phyloP scores from a whole-genome alignment of 2,797 vertebrate genomes.

The Botia almorhae region DNA sequence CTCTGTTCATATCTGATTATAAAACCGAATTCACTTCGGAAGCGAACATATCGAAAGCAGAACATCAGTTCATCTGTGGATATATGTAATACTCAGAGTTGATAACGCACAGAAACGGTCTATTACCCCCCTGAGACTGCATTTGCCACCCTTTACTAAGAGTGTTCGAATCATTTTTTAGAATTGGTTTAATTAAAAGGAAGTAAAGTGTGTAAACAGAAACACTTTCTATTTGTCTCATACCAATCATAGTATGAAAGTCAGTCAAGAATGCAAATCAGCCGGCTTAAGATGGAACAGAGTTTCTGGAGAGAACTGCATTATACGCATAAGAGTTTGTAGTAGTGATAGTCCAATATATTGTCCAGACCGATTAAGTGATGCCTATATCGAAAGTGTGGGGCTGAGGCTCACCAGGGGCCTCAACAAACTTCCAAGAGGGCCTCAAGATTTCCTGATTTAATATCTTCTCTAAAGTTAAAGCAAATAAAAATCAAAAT shows the following conservation, averaged over 20 bases:
- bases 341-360: too few relatives aligned
- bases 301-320: too few relatives aligned
- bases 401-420: too few relatives aligned
- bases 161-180: not conserved
- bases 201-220: not conserved
- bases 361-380: too few relatives aligned
- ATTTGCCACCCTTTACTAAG: not conserved
- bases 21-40: not conserved
- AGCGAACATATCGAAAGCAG: not conserved
- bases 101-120: not conserved
- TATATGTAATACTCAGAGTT: not conserved
- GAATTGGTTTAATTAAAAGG: not conserved
- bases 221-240: not conserved
- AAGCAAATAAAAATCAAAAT: too few relatives aligned
- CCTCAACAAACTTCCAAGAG: too few relatives aligned
- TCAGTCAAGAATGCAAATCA: not conserved
- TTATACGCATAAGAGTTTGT: too few relatives aligned
- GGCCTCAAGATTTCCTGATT: too few relatives aligned
- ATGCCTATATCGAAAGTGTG: too few relatives aligned
- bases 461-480: too few relatives aligned
- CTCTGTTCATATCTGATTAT: not conserved
- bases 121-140: not conserved
- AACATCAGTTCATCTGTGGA: not conserved
- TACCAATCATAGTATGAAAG: not conserved
- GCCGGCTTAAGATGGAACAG: not conserved